These are phyloP conservation scores for Lasiurus cinereus DNA, from an alignment of 2,113 vertebrate genomes.

Conservation along the genomic window DNA sequence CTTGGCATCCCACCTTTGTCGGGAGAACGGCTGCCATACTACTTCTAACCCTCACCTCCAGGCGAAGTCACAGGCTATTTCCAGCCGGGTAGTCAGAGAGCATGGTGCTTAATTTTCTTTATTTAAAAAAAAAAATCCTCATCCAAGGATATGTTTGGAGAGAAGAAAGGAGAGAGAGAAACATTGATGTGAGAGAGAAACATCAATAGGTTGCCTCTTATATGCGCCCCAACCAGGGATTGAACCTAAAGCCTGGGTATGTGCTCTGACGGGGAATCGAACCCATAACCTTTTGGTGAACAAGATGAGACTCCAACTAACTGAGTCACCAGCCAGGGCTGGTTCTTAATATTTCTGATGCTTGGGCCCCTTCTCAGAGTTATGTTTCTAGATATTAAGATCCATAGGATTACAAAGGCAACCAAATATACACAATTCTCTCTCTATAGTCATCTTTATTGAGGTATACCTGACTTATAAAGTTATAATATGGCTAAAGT, in stretches of 20 bases:
- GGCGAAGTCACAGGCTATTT: neutral
- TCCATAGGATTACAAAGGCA: neutral
- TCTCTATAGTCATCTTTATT: neutral
- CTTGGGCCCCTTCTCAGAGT: neutral
- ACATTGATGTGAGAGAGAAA: neutral
- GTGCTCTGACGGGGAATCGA: neutral
- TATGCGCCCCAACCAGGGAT: no score
- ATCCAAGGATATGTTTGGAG: neutral
- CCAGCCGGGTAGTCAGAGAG: neutral
- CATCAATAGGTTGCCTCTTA: neutral
- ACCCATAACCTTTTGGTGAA: neutral
- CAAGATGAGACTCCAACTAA: neutral
- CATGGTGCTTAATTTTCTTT: neutral
- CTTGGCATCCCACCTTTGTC: neutral
- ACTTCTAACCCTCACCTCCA: neutral
- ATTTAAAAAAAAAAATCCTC: neutral
- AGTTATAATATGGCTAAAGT: neutral
- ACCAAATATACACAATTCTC: neutral
- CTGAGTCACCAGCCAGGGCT: neutral
- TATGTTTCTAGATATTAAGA: neutral
- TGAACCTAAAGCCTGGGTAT: neutral
- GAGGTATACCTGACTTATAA: neutral
- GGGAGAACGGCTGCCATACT: neutral
- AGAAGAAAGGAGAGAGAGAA: neutral
- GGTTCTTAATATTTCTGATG: neutral